A percentile compares a stretch with the other conserved stretches of the same genome.
Conservation (phyloP, 1,140 invertebrate species). For the Uloborus diversus region DNA sequence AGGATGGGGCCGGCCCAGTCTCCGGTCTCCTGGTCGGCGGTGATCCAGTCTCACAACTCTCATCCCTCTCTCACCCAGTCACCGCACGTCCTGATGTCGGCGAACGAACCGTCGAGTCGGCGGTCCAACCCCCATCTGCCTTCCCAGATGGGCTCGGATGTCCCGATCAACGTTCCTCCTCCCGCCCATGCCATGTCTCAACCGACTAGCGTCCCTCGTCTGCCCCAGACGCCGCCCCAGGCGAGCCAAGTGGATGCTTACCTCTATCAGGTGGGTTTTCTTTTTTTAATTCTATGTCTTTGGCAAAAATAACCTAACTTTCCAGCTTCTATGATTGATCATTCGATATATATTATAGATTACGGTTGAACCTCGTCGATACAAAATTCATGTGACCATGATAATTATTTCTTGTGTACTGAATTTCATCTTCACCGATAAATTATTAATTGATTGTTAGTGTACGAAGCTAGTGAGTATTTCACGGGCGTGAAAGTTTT, state of each 20-base stretch:
- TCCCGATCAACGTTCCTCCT: slow-evolving; percentile 51
- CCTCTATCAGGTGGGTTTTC: background rate
- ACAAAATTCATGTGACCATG: no score
- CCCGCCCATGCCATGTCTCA: slow-evolving; percentile 58
- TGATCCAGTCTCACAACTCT: slow-evolving; percentile 10
- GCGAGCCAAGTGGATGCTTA: background rate
- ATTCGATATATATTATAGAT: no score
- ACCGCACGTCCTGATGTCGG: background rate
- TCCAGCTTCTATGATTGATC: no score
- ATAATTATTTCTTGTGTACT: no score
- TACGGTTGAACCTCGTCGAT: no score
- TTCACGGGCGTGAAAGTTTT: no score
- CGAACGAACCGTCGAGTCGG: background rate
- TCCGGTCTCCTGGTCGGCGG: slow-evolving; percentile 6
- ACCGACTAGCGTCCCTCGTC: slow-evolving; percentile 63
- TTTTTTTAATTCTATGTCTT: no score
- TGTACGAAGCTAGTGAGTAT: no score
- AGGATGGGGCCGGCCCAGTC: slow-evolving; percentile 9
- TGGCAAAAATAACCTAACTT: no score
- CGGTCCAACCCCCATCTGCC: slow-evolving; percentile 35
- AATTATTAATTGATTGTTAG: no score
- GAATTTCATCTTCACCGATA: no score
- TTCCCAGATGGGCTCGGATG: slow-evolving; percentile 37
- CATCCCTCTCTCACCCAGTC: slow-evolving; percentile 16
- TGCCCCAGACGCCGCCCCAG: slow-evolving; percentile 75